A percentile compares a stretch with the other conserved stretches of the same genome.
phyloP scores from a whole-genome alignment of 2,888 invertebrate species.

The Lathronympha strigana region DNA sequence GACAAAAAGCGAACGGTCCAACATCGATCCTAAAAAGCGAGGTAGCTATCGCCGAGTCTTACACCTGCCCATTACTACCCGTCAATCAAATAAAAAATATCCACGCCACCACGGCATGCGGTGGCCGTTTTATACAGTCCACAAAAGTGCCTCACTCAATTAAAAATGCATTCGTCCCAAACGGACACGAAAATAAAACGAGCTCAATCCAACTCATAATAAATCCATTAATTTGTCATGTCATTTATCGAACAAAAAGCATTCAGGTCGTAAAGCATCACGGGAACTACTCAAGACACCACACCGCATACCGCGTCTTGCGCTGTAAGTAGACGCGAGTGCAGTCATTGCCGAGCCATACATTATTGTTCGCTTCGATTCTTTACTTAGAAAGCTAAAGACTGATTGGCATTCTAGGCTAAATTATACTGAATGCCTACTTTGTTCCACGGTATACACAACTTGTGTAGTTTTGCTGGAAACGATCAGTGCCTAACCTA shows the following conservation, averaged over 20 bases:
- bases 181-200: conserved; percentile 76
- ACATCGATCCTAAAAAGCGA: conserved; percentile 73
- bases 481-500: too few species aligned
- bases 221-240: conserved; percentile 85
- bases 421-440: too few species aligned
- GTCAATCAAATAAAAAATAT: conserved; percentile 83
- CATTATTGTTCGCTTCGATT: conserved; percentile 10
- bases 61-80: conserved; percentile 83
- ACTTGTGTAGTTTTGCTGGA: too few species aligned
- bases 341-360: conserved; percentile 44
- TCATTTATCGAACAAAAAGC: conserved; percentile 75
- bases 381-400: neutral
- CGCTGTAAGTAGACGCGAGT: conserved; percentile 72
- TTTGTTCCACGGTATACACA: neutral
- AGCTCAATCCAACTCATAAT: conserved; percentile 78
- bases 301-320: too few species aligned
- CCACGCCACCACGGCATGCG: conserved; percentile 65
- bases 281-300: conserved; percentile 61
- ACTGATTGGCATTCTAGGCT: neutral
- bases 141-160: conserved; percentile 83
- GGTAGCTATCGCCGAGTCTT: conserved; percentile 76
- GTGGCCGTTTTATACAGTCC: conserved; percentile 82
- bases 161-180: conserved; percentile 84
- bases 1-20: conserved; percentile 69
- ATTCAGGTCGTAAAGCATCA: conserved; percentile 65